phyloP scores from a whole-genome alignment of 2,888 invertebrate species.

The Hetaerina titia region DNA sequence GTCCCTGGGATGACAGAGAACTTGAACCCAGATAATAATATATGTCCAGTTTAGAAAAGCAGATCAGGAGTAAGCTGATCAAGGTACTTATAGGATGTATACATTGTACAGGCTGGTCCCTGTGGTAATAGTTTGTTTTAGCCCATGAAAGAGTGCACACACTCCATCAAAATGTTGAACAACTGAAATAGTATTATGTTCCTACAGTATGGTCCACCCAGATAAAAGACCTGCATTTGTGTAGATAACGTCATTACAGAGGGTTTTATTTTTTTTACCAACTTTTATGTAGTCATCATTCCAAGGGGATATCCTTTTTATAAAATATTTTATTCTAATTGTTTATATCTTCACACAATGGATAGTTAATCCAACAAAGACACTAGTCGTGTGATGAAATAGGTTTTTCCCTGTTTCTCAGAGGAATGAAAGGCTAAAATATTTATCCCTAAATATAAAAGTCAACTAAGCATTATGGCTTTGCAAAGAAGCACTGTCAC shows the following conservation, averaged over 20 bases:
- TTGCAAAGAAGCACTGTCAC: conserved; percentile 59
- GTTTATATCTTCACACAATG: conserved; percentile 66
- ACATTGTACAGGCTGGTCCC: conserved; percentile 60
- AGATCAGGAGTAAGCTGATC: conserved; percentile 44
- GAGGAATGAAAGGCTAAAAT: conserved; percentile 66
- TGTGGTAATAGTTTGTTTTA: conserved; percentile 61
- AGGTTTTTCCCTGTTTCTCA: conserved; percentile 66
- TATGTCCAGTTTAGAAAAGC: conserved; percentile 50
- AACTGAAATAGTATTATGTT: conserved; percentile 68
- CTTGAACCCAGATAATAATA: conserved; percentile 56
- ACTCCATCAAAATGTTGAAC: conserved; percentile 64
- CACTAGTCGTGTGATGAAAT: conserved; percentile 67
- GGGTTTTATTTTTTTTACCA: conserved; percentile 68
- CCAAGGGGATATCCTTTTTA: conserved; percentile 67
- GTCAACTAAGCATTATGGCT: conserved; percentile 58
- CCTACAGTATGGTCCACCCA: conserved; percentile 68
- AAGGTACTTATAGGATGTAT: conserved; percentile 63
- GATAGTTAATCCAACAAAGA: conserved; percentile 59
- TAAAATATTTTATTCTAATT: conserved; percentile 68
- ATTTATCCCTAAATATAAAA: conserved; percentile 59
- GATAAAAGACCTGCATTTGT: conserved; percentile 63
- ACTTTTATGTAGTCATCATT: conserved; percentile 68
- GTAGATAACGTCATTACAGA: conserved; percentile 67
- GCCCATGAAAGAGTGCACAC: conserved; percentile 58
- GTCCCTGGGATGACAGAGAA: conserved; percentile 54